A percentile compares a stretch with the other conserved stretches of the same genome.
These are phyloP conservation scores for Astyanax mexicanus DNA, from an alignment of 2,797 vertebrate genomes.

Conservation along the genomic window DNA sequence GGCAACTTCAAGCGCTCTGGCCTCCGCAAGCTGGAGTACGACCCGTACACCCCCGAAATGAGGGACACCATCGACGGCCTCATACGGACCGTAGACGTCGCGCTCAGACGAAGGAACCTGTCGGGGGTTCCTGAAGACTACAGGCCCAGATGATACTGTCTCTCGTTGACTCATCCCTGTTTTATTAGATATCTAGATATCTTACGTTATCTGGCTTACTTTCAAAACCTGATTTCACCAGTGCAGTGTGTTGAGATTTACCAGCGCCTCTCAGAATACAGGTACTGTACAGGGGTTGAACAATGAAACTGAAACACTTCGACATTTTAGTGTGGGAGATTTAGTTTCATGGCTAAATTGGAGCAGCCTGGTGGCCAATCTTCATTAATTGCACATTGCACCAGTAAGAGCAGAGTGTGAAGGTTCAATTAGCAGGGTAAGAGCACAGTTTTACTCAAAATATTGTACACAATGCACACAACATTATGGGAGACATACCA, in stretches of 20 bases:
- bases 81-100: slow-evolving; percentile 88
- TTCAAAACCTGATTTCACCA: background rate
- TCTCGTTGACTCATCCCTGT: background rate
- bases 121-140: slow-evolving; percentile 92
- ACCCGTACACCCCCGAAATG: slow-evolving; percentile 94
- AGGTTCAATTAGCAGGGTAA: too few relatives aligned
- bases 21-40: slow-evolving; percentile 91
- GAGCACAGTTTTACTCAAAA: too few relatives aligned
- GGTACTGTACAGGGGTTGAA: too few relatives aligned
- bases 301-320: too few relatives aligned
- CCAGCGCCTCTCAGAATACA: background rate
- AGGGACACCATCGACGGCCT: slow-evolving; percentile 81
- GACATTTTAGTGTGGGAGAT: too few relatives aligned
- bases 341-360: too few relatives aligned
- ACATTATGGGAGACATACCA: too few relatives aligned
- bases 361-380: too few relatives aligned
- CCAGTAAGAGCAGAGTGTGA: too few relatives aligned
- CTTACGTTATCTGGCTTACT: too few relatives aligned
- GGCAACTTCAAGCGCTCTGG: slow-evolving; percentile 97
- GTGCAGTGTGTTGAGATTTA: background rate
- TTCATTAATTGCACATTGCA: too few relatives aligned
- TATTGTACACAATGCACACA: too few relatives aligned
- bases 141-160: slow-evolving; percentile 88
- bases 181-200: slow-evolving; percentile 9
- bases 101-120: slow-evolving; percentile 86